A percentile compares a stretch with the other conserved stretches of the same genome.
These are phyloP conservation scores for Melierax canorus DNA, from an alignment of 2,113 vertebrate genomes.

Conservation along the genomic window DNA sequence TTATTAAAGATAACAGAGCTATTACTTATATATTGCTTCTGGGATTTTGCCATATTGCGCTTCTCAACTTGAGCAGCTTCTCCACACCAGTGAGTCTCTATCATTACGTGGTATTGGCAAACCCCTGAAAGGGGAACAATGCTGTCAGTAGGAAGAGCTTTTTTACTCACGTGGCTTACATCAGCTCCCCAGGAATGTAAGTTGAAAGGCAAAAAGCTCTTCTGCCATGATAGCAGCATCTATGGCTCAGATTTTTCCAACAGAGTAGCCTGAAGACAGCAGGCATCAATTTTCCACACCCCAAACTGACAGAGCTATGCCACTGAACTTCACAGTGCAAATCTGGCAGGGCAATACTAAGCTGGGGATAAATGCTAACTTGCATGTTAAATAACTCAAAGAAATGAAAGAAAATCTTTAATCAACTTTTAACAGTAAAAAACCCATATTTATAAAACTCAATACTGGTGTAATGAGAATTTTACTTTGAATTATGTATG, in stretches of 20 bases:
- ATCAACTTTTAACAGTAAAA: background rate
- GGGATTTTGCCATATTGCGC: background rate
- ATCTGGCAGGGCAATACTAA: background rate
- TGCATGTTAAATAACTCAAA: background rate
- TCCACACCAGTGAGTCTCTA: background rate
- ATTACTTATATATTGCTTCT: background rate
- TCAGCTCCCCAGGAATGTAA: background rate
- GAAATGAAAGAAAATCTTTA: background rate
- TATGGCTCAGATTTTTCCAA: background rate
- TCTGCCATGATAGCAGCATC: background rate
- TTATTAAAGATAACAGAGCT: background rate
- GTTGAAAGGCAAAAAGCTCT: background rate
- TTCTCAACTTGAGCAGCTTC: background rate
- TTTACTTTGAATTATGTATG: background rate
- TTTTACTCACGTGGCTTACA: background rate
- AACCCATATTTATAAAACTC: background rate
- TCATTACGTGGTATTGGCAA: background rate
- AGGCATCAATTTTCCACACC: background rate
- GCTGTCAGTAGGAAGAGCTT: background rate
- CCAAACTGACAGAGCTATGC: background rate
- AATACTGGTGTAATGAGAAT: background rate
- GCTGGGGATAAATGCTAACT: background rate
- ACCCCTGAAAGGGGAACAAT: background rate
- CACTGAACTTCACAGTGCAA: background rate
- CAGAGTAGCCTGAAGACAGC: background rate